Evolutionary conservation across 2,888 invertebrate species (phyloP), one percentile per base, ranked within the genome.

Genomic region (Leptura quadrifasciata): DNA sequence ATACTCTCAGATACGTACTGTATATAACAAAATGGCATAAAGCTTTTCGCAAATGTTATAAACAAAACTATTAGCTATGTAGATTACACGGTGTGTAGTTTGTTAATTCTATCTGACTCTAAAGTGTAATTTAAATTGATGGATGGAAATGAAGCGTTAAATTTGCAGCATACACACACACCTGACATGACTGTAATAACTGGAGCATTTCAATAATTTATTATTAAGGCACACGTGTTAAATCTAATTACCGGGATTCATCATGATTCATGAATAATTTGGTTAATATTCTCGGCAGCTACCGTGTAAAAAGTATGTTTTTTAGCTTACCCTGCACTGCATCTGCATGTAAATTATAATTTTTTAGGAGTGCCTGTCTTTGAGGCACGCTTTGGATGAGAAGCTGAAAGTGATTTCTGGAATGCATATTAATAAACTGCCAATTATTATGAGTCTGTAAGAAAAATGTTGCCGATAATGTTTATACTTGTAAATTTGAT

Each of bases 161-260:
- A 47, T 15, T 12, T 47, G 47, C n/a, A 47, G 47, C 47, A n/a
- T 47, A n/a, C 12, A n/a, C 47, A 47, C 47, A n/a, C 47, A 47
- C 47, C 47, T 47, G 47, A 47, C 47, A 47, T 5, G n/a, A 47
- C 3, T 47, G 17, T 47, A 47, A 47, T n/a, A n/a, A 47, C 47
- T 47, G 47, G 47, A 31, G 60, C 60, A 17, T 65, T n/a, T 67
- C 27, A 68, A 57, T 57, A 68, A 68, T 55, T 68, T 68, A 27
- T 68, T 68, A 54, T 68, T 68, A 68, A 20, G 15, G 27, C 27
- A 10, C 68, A 68, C 68, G 68, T 68, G 68, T 31, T 57, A 68
- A 68, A 57, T 18, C 21, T 68, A 68, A 68, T 68, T 68, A 68
- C n/a, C 20, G 10, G 15, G 18, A 55, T 47, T 47, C 47, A 15